Evolutionary conservation across 2,888 invertebrate species (phyloP).

Genomic region (Diaprepes abbreviatus): DNA sequence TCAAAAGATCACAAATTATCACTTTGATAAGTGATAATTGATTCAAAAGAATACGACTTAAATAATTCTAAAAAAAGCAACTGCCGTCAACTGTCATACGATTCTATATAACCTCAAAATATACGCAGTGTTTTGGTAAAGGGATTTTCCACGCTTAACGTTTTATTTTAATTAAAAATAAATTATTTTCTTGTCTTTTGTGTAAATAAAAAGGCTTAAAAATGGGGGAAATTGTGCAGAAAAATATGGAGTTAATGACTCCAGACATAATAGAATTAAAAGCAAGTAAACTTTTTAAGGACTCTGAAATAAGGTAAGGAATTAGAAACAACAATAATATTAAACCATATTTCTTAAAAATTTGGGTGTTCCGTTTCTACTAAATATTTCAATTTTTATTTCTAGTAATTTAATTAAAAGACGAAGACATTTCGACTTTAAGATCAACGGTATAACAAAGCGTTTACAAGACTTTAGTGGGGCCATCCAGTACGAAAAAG

Average conservation of each 20-base stretch:
- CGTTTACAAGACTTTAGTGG: constrained; percentile 19
- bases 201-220: not conserved
- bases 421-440: constrained; percentile 24
- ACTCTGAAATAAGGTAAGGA: constrained; percentile 32
- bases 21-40: too few species aligned
- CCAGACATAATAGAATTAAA: constrained; percentile 33
- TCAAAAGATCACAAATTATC: too few species aligned
- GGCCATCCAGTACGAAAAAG: constrained; percentile 22
- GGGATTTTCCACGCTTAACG: too few species aligned
- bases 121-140: too few species aligned
- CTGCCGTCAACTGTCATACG: too few species aligned
- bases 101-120: too few species aligned
- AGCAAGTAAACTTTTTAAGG: constrained; percentile 20
- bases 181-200: not conserved
- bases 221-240: constrained; percentile 34
- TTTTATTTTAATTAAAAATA: too few species aligned
- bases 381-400: not conserved
- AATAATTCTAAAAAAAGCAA: too few species aligned
- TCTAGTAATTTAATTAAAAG: constrained; percentile 27
- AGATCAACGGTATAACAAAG: constrained; percentile 23
- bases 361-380: too few species aligned
- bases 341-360: too few species aligned
- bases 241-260: constrained; percentile 35
- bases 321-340: too few species aligned
- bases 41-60: too few species aligned